phyloP scores from a whole-genome alignment of 1,140 invertebrate genomes.

The Solen grandis region DNA sequence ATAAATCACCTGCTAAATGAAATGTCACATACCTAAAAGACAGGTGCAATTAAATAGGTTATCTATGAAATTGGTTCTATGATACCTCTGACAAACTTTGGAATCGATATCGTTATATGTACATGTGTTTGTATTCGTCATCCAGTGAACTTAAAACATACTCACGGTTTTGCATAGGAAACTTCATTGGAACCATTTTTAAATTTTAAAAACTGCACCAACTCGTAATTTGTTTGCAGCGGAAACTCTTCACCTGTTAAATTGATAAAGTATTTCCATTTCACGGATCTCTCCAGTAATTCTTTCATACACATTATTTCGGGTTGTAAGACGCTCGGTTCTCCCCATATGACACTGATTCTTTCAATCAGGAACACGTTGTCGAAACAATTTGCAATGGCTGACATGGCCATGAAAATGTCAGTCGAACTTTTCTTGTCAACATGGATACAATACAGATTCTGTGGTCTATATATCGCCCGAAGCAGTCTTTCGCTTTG shows the following conservation, averaged over 20 bases:
- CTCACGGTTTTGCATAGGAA: too few relatives aligned
- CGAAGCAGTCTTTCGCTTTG: slow-evolving; percentile 72
- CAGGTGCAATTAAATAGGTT: too few relatives aligned
- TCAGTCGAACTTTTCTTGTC: slow-evolving; percentile 65
- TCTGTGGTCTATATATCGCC: slow-evolving; percentile 77
- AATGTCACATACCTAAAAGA: too few relatives aligned
- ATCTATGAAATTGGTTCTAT: too few relatives aligned
- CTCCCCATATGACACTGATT: slow-evolving; percentile 64
- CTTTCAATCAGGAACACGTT: slow-evolving; percentile 69
- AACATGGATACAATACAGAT: slow-evolving; percentile 77
- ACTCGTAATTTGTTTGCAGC: slow-evolving; percentile 69
- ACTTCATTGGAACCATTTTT: too few relatives aligned
- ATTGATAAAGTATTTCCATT: slow-evolving; percentile 73
- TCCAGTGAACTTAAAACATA: too few relatives aligned
- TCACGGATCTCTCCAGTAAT: slow-evolving; percentile 70
- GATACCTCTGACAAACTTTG: too few relatives aligned
- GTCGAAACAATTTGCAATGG: slow-evolving; percentile 66
- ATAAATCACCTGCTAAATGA: too few relatives aligned
- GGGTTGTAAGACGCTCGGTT: slow-evolving; percentile 64
- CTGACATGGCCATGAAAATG: slow-evolving; percentile 47
- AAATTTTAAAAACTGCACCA: slow-evolving; percentile 72
- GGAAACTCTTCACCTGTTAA: slow-evolving; percentile 74
- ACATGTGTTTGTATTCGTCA: too few relatives aligned
- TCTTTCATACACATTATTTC: slow-evolving; percentile 62
- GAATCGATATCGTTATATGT: too few relatives aligned